Percentiles rank a stretch among this genome's conserved stretches.
Conservation (phyloP, 1,140 invertebrate genomes). For the Dendroctonus valens region DNA sequence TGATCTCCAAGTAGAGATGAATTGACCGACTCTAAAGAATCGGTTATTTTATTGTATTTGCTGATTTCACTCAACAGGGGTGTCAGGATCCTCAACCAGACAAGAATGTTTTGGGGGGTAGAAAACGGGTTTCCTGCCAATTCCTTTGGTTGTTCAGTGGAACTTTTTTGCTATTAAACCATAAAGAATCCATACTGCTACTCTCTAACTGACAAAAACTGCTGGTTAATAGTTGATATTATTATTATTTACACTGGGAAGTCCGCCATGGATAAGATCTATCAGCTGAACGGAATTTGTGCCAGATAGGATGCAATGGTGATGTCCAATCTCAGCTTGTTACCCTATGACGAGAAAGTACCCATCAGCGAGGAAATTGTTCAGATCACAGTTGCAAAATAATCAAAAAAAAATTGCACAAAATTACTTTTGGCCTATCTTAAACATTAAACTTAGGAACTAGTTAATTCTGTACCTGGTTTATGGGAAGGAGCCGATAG, state of each 20-base stretch:
- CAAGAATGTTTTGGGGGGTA: too few species aligned
- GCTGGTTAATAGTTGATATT: background rate
- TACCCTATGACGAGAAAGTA: constrained; percentile 51
- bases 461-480: constrained; percentile 49
- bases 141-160: too few species aligned
- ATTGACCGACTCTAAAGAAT: too few species aligned
- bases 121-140: too few species aligned
- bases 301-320: constrained; percentile 39
- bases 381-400: constrained; percentile 7
- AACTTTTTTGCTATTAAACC: too few species aligned
- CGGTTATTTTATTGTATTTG: too few species aligned
- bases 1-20: too few species aligned
- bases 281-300: constrained; percentile 43
- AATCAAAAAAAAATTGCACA: constrained; percentile 7
- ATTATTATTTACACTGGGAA: constrained; percentile 40
- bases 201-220: constrained; percentile 20
- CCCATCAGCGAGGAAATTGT: constrained; percentile 42
- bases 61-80: too few species aligned
- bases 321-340: constrained; percentile 44
- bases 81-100: too few species aligned
- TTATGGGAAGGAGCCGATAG: constrained; percentile 49
- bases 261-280: constrained; percentile 42
- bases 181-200: too few species aligned
- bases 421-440: constrained; percentile 14
- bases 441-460: constrained; percentile 42